A percentile compares a stretch with the other conserved stretches of the same genome.
phyloP scores from a whole-genome alignment of 2,888 invertebrate genomes.

The Trissolcus brochymenae region DNA sequence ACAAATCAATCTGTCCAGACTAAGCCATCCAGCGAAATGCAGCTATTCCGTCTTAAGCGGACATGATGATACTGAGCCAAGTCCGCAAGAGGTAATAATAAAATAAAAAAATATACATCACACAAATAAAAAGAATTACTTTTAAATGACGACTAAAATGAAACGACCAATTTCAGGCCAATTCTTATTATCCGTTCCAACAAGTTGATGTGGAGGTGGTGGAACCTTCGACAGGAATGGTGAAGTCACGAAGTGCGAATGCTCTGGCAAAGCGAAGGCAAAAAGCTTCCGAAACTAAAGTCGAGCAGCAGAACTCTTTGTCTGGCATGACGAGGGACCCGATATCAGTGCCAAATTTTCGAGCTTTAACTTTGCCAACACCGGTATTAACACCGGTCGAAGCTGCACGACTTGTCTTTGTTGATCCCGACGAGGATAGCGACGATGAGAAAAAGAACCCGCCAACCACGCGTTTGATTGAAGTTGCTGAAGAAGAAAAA shows the following conservation, averaged over 20 bases:
- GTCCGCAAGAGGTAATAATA: slow-evolving; percentile 73
- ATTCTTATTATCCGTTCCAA: slow-evolving; percentile 76
- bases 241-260: slow-evolving; percentile 77
- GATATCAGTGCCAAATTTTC: slow-evolving; percentile 86
- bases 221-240: slow-evolving; percentile 75
- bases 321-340: slow-evolving; percentile 81
- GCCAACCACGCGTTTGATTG: slow-evolving; percentile 71
- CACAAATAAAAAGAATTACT: too few relatives aligned
- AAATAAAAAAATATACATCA: too few relatives aligned
- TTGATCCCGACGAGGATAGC: slow-evolving; percentile 83
- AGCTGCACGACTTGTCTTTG: slow-evolving; percentile 82
- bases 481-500: slow-evolving; percentile 72
- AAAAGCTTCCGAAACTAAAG: slow-evolving; percentile 63
- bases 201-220: slow-evolving; percentile 74
- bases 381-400: slow-evolving; percentile 83
- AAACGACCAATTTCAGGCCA: slow-evolving; percentile 65
- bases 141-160: too few relatives aligned
- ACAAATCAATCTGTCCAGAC: slow-evolving; percentile 82
- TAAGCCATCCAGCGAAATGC: slow-evolving; percentile 81
- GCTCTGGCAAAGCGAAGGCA: slow-evolving; percentile 74
- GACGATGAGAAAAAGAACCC: slow-evolving; percentile 73
- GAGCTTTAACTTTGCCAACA: slow-evolving; percentile 81
- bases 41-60: slow-evolving; percentile 83
- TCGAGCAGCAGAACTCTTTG: slow-evolving; percentile 53
- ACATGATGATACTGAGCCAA: slow-evolving; percentile 83